A percentile compares a stretch with the other conserved stretches of the same genome.
Conservation (phyloP, 2,797 vertebrate genomes). For the Clarias fuscus region DNA sequence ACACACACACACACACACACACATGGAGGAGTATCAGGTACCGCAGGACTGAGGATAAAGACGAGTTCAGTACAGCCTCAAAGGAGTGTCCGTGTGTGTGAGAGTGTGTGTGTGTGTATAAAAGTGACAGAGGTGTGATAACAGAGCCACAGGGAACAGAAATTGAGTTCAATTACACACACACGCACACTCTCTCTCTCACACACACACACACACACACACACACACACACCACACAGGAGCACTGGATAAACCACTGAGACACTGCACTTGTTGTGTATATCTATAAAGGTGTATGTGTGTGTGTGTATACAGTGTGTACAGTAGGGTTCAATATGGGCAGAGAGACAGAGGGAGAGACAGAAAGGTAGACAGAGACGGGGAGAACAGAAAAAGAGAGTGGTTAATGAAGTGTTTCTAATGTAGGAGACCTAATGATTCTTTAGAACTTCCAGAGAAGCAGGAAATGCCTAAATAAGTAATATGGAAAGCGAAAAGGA, state of each 20-base stretch:
- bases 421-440: constrained; percentile 6
- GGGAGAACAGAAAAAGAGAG: not conserved
- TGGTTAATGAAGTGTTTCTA: not conserved
- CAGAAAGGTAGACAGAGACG: not conserved
- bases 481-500: not conserved
- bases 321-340: not conserved
- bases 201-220: not conserved
- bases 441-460: not conserved
- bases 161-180: constrained; percentile 3
- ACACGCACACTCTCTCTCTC: not conserved
- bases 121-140: not conserved
- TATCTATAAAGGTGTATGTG: not conserved
- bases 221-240: not conserved
- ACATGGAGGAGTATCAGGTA: not conserved
- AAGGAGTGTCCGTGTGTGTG: not conserved
- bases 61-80: not conserved
- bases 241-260: too few species aligned
- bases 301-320: not conserved
- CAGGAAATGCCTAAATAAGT: not conserved
- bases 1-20: not conserved
- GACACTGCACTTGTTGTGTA: not conserved
- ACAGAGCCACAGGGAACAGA: constrained; percentile 6
- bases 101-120: constrained; percentile 1
- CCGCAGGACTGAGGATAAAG: not conserved
- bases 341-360: not conserved